Conservation (phyloP, 2,888 invertebrate species). For the Crematogaster levior region DNA sequence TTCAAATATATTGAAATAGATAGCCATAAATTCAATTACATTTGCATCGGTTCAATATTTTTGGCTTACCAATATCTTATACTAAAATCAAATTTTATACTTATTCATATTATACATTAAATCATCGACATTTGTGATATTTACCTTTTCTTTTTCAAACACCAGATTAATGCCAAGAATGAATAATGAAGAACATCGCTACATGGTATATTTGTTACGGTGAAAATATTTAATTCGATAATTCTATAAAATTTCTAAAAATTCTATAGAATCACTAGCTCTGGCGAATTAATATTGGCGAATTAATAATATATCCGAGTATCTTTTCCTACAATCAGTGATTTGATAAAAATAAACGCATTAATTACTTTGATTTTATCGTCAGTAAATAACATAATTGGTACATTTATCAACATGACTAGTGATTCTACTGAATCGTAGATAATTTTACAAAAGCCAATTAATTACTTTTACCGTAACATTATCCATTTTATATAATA, state of each 20-base stretch:
- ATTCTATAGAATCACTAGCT: not conserved
- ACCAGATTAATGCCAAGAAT: slow-evolving; percentile 67
- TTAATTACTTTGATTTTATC: slow-evolving; percentile 17
- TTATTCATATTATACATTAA: slow-evolving; percentile 6
- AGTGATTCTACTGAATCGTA: slow-evolving; percentile 10
- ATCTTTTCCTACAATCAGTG: not conserved
- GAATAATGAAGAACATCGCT: slow-evolving; percentile 16
- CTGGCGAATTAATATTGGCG: no score
- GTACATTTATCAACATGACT: not conserved
- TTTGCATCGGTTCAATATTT: slow-evolving; percentile 18
- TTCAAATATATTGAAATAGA: slow-evolving; percentile 31
- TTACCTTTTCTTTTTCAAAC: slow-evolving; percentile 9
- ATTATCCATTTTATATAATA: slow-evolving; percentile 48
- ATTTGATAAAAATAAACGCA: not conserved
- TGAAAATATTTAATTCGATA: slow-evolving; percentile 20
- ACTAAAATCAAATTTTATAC: not conserved
- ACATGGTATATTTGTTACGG: slow-evolving; percentile 11
- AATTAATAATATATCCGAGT: slow-evolving; percentile 11
- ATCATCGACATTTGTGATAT: slow-evolving; percentile 4
- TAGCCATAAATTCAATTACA: slow-evolving; percentile 13
- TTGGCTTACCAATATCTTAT: not conserved
- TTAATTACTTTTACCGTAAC: slow-evolving; percentile 26
- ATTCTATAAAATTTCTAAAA: slow-evolving; percentile 5
- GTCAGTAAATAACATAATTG: not conserved
- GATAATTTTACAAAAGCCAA: slow-evolving; percentile 7